Evolutionary conservation across 2,797 vertebrate genomes (phyloP), one percentile per base, ranked within the genome.

Genomic region (Amphiprion clarkii): DNA sequence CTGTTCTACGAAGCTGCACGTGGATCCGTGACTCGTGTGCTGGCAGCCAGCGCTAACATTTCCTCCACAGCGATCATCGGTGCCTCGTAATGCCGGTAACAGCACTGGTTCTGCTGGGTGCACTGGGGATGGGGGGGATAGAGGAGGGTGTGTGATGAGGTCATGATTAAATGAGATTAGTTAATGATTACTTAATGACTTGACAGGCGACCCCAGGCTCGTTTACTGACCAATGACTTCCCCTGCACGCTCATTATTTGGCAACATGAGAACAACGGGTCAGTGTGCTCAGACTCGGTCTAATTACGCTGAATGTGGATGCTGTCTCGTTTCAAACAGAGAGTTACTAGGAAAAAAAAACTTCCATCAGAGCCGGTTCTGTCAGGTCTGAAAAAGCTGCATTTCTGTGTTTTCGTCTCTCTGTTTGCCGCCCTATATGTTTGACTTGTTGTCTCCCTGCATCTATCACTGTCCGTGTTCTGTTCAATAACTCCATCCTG

Each of bases 121-220:
- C 4, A 2, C 8, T 42, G 27, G 27, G 31, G 39, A 3, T 36
- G 52, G 70, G 39, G 1, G 12, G 1, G 12, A 25, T 12, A 13
- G 51, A 52, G n/a, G 44, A 19, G 44, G 67, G 21, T 11, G 56
- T 61, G 14, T 25, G 78, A 88, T 86, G 88, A 94, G 91, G 87
- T 92, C 92, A 93, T 79, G 89, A 89, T 86, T 87, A 84, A 93
- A 94, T 93, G 67, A 91, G 87, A 94, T 93, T 90, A 94, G 87
- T 85, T 91, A 92, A 93, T 91, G 87, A 93, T 92, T 85, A 86
- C 82, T 79, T 91, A 93, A 93, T 86, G 91, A 94, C 75, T 86
- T 78, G 88, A 87, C 90, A 84, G 90, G 87, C 86, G 76, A 92
- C 91, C 92, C 90, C 84, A 40, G 92, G 82, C 87, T 89, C 86